Base-by-base conservation (phyloP, 2,113 vertebrate species). In the Pelodiscus sinensis region DNA sequence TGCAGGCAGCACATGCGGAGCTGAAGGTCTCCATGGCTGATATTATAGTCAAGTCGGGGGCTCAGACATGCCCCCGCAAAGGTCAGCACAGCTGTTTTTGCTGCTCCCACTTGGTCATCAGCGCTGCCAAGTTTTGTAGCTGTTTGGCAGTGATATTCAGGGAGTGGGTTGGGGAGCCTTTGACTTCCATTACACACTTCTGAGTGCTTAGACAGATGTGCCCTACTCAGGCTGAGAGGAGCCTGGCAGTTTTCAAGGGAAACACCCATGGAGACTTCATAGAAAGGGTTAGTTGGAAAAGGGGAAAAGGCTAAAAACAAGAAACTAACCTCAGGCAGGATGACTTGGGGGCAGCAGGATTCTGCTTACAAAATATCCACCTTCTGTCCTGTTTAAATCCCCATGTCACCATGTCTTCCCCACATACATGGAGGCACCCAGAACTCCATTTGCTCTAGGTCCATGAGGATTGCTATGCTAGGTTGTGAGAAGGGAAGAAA, bases 111-210 rank as follows among this genome's bases (percentile, higher is more conserved):
- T 52, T 65, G 16, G 8, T 60, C 9, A 54, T 77, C 16, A 9
- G 21, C 54, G 5, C 1, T 80, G 86, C 9, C 31, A 14, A 22
- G 29, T 11, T 1, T 0, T 8, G 3, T 9, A 19, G 75, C 0
- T 50, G 68, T 86, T 55, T 56, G 62, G 90, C 29, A 50, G 57
- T 2, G 5, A 3, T 0, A 1, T 13, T 81, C 27, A 24, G 58
- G 83, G 55, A 77, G 12, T 8, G 55, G 31, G 44, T 29, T 1
- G 9, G 6, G 11, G 4, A 21, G 88, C 58, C 82, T 79, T 60
- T 81, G 80, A 35, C 78, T 2, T 68, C 79, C 0, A 25, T 13
- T 44, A 25, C 73, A 50, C 6, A 3, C 38, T 24, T 22, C 25
- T 50, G 73, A 50, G 38, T 77, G 7, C 24, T 50, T 77, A 0